phyloP scores from a whole-genome alignment of 1,140 invertebrate species.

The Wiebesia pumilae region DNA sequence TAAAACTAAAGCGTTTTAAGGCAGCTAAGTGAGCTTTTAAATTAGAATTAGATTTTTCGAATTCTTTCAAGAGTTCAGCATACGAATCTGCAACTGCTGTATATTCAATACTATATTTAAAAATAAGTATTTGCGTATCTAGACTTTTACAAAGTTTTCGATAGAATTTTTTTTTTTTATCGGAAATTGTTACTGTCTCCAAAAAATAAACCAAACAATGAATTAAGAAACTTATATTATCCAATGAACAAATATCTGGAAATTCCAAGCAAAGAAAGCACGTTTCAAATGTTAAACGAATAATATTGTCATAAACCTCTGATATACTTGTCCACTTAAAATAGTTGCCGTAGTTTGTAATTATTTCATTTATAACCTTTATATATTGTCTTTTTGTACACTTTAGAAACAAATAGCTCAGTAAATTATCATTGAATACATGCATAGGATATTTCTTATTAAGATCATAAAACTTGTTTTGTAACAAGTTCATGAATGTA shows the following conservation, averaged over 20 bases:
- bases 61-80: neutral
- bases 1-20: neutral
- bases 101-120: neutral
- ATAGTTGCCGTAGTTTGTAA: slow-evolving; percentile 34
- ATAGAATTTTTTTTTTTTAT: neutral
- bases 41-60: neutral
- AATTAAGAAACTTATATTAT: slow-evolving; percentile 51
- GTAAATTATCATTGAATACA: neutral
- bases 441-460: neutral
- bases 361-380: slow-evolving; percentile 41
- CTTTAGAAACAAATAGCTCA: slow-evolving; percentile 32
- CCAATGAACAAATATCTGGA: slow-evolving; percentile 40
- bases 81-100: slow-evolving; percentile 22
- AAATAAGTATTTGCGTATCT: neutral
- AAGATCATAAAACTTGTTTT: neutral
- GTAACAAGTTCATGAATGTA: neutral
- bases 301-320: slow-evolving; percentile 56
- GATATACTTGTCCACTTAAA: slow-evolving; percentile 54
- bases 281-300: slow-evolving; percentile 61
- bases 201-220: slow-evolving; percentile 49
- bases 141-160: slow-evolving; percentile 8
- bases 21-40: neutral
- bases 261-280: slow-evolving; percentile 62
- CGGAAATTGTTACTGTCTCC: neutral
- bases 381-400: slow-evolving; percentile 35